Evolutionary conservation across 1,140 invertebrate genomes (phyloP), one percentile per base, ranked within the genome.

Genomic region (Lordiphosa clarofinis): DNA sequence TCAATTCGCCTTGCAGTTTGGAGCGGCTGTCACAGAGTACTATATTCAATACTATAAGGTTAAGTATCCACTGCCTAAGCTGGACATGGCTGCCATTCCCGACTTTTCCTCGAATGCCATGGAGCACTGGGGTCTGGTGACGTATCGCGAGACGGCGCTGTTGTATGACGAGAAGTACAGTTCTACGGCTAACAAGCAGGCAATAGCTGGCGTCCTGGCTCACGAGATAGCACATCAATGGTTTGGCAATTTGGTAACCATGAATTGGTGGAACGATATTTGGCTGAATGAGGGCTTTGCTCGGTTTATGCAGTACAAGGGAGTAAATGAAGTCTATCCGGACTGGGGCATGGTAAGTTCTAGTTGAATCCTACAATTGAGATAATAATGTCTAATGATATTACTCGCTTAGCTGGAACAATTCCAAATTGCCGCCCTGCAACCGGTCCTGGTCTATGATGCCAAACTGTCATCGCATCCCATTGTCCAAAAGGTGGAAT

Each of bases 231-330:
- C 96, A 7, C 97, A 99, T 75, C 96, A 94, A 94, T 97, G 96
- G 95, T 96, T 96, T 88, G 95, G 95, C 55, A 96, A 96, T 90
- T 91, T 96, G 69, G 96, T 97, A 3, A 97, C 96, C 13, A 94
- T 97, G 92, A 90, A 93, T 46, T 98, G 96, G 96, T 98, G 96
- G 96, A 94, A 96, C 87, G 96, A 98, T 87, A 89, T 98, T 0
- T 98, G 96, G 96, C 90, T 98, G 7, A 97, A 97, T 88, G 96
- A 97, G 90, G 96, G 96, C 4, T 97, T 98, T 86, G 96, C 96
- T 3, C 93, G 93, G 9, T 98, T 94, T 79, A 95, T 97, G 91
- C 92, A 96, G 89, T 95, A 93, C 68, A 95, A 96, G 88, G 94
- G 94, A 46, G 90, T 94, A 1, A 89, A 94, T 81, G 90, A 90